phyloP scores from a whole-genome alignment of 2,797 vertebrate species.

The Sitta carolinensis region DNA sequence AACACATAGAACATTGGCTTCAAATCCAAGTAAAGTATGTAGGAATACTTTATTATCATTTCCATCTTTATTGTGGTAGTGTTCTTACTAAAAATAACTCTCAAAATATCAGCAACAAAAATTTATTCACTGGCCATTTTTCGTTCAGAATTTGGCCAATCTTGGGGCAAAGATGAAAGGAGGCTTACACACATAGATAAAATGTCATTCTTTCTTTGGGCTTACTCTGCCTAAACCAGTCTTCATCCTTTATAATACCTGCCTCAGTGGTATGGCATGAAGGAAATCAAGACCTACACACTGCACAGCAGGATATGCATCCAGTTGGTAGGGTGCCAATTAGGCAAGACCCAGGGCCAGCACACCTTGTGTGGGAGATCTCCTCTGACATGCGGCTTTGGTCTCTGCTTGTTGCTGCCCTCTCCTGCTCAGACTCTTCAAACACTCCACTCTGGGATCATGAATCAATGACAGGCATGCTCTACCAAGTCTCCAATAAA shows the following conservation, averaged over 20 bases:
- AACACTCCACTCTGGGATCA: neutral
- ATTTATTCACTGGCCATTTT: neutral
- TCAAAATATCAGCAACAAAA: neutral
- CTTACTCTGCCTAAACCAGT: neutral
- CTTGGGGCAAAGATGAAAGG: neutral
- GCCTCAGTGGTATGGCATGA: neutral
- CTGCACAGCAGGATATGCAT: neutral
- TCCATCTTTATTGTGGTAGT: neutral
- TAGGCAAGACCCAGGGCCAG: neutral
- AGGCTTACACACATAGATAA: fast-evolving
- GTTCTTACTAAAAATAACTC: neutral
- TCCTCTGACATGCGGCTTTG: neutral
- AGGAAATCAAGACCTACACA: neutral
- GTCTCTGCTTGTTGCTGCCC: slow-evolving; percentile 26
- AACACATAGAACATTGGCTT: neutral
- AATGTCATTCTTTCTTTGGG: neutral
- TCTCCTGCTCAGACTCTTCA: slow-evolving; percentile 1
- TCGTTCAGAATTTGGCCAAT: neutral
- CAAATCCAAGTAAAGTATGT: neutral
- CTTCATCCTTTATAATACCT: neutral
- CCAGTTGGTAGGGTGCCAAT: neutral
- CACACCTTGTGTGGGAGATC: neutral
- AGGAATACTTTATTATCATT: neutral
- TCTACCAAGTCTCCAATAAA: neutral
- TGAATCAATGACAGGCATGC: neutral